These are phyloP conservation scores for Cotesia typhae DNA, from an alignment of 1,140 invertebrate genomes.

Conservation along the genomic window DNA sequence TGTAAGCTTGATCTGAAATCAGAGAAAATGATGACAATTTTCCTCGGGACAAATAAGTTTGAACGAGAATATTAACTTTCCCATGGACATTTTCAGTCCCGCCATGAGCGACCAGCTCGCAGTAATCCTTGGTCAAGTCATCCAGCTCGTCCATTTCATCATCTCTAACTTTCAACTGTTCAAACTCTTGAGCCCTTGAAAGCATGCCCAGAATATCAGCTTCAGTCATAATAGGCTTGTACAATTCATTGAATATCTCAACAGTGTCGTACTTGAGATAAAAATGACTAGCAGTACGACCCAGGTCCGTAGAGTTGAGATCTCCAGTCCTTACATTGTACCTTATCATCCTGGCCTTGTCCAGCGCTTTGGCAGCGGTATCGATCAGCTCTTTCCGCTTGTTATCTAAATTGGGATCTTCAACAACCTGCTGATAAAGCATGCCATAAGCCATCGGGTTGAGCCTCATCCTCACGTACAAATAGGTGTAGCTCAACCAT, in stretches of 20 bases:
- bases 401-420: constrained; percentile 79
- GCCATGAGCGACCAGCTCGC: constrained; percentile 79
- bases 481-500: constrained; percentile 98
- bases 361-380: constrained; percentile 81
- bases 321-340: constrained; percentile 87
- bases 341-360: constrained; percentile 94
- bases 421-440: constrained; percentile 73
- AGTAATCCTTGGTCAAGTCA: constrained; percentile 74
- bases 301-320: constrained; percentile 87
- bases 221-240: constrained; percentile 84
- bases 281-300: constrained; percentile 95
- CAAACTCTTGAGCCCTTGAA: constrained; percentile 92
- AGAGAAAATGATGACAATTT: constrained; percentile 88
- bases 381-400: constrained; percentile 82
- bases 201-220: constrained; percentile 88
- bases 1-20: constrained; percentile 91
- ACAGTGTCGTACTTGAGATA: constrained; percentile 98
- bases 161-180: constrained; percentile 94
- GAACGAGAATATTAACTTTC: constrained; percentile 97
- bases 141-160: constrained; percentile 95
- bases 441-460: constrained; percentile 95
- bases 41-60: constrained; percentile 86
- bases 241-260: constrained; percentile 86
- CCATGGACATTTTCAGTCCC: constrained; percentile 90
- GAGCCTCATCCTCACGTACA: constrained; percentile 91